Evolutionary conservation across 2,113 vertebrate genomes (phyloP).

Genomic region (Merops nubicus): DNA sequence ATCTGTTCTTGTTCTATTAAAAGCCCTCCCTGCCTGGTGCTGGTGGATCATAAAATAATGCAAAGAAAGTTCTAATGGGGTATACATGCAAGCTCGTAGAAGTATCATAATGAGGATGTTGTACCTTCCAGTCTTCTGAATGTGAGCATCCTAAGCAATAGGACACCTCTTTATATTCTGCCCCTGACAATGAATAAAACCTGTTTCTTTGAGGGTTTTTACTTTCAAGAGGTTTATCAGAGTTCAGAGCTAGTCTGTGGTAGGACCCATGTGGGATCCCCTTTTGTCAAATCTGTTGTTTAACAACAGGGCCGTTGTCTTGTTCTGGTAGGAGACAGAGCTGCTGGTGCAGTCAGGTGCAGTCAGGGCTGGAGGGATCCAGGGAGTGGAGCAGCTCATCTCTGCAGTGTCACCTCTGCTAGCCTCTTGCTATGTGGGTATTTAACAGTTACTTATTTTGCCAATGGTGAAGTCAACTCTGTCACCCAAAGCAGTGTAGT

Average conservation of each 20-base stretch:
- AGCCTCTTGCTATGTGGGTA: rapidly evolving
- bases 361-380: not conserved
- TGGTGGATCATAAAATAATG: not conserved
- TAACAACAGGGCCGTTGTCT: not conserved
- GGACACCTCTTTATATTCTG: not conserved
- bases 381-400: not conserved
- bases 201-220: not conserved
- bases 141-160: rapidly evolving
- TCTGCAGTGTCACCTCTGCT: rapidly evolving
- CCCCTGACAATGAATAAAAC: not conserved
- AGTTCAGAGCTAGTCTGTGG: not conserved
- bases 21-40: not conserved
- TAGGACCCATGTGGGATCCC: rapidly evolving
- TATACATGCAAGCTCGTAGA: rapidly evolving
- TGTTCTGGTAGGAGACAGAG: rapidly evolving
- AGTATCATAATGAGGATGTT: not conserved
- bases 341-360: not conserved
- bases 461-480: not conserved
- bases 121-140: rapidly evolving
- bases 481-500: not conserved
- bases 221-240: not conserved
- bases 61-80: not conserved
- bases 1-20: not conserved
- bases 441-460: not conserved
- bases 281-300: not conserved